These are phyloP conservation scores for Tachysurus vachellii DNA, from an alignment of 2,113 vertebrate genomes.

Conservation along the genomic window DNA sequence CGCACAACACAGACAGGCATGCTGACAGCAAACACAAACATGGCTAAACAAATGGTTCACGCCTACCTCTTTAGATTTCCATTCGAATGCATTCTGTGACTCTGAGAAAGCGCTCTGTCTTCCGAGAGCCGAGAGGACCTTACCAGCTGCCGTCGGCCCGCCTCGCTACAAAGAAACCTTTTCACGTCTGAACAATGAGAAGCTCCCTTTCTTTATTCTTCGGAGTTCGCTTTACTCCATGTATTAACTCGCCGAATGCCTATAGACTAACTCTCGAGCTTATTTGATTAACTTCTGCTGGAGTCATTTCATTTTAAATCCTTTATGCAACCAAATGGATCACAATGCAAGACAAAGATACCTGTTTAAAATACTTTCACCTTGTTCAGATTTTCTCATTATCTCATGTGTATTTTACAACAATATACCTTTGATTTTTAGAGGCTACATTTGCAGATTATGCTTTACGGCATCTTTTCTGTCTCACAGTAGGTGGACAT, in stretches of 20 bases:
- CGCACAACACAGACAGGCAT: conserved; percentile 77
- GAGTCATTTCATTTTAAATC: conserved; percentile 22
- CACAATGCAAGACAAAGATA: not conserved
- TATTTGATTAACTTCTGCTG: conserved; percentile 50
- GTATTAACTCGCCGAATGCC: conserved; percentile 72
- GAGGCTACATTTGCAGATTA: conserved; percentile 73
- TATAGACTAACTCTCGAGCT: conserved; percentile 64
- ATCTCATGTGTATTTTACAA: too few relatives aligned
- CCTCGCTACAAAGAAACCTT: conserved; percentile 74
- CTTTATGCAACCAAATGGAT: not conserved
- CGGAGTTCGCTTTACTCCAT: conserved; percentile 62
- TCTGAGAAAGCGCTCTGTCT: conserved; percentile 76
- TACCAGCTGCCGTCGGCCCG: conserved; percentile 79
- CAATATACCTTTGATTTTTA: conserved; percentile 53
- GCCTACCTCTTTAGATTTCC: conserved; percentile 82
- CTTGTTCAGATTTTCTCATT: not conserved
- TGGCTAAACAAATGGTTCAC: conserved; percentile 82
- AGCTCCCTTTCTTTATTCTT: conserved; percentile 70
- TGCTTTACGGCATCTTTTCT: conserved; percentile 74
- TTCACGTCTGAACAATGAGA: conserved; percentile 75
- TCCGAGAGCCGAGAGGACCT: conserved; percentile 78
- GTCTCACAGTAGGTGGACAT: conserved; percentile 70
- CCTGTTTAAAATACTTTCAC: not conserved
- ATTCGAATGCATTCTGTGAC: conserved; percentile 79
- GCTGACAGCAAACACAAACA: conserved; percentile 86